phyloP scores from a whole-genome alignment of 2,113 vertebrate genomes.

The Ovis aries region DNA sequence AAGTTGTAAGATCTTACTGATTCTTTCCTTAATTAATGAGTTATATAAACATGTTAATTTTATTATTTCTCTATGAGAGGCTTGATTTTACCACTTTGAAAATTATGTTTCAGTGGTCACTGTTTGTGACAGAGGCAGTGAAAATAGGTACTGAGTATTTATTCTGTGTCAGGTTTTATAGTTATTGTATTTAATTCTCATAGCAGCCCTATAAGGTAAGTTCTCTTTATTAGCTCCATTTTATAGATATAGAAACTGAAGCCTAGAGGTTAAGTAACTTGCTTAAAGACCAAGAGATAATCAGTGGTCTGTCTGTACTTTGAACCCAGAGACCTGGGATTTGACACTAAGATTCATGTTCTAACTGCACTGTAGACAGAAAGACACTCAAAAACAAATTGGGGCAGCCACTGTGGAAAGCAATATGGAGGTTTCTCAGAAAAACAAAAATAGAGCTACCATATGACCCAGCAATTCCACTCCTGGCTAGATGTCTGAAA shows the following conservation, averaged over 20 bases:
- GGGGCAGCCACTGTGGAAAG: neutral
- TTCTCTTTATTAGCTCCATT: neutral
- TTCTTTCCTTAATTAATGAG: neutral
- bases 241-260: neutral
- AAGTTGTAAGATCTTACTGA: neutral
- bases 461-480: neutral
- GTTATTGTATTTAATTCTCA: neutral
- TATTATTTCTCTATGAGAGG: neutral
- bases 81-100: neutral
- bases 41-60: neutral
- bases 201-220: neutral
- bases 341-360: neutral
- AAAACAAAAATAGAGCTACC: neutral
- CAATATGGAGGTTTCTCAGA: neutral
- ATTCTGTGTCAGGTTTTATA: neutral
- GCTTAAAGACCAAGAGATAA: neutral
- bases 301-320: neutral
- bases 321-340: neutral
- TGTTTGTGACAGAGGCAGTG: neutral
- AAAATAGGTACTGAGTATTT: neutral
- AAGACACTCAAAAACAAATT: neutral
- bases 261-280: neutral
- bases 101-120: neutral
- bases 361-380: neutral
- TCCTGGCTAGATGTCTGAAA: neutral